phyloP scores from a whole-genome alignment of 1,140 invertebrate genomes.

The Rhynchophorus ferrugineus region DNA sequence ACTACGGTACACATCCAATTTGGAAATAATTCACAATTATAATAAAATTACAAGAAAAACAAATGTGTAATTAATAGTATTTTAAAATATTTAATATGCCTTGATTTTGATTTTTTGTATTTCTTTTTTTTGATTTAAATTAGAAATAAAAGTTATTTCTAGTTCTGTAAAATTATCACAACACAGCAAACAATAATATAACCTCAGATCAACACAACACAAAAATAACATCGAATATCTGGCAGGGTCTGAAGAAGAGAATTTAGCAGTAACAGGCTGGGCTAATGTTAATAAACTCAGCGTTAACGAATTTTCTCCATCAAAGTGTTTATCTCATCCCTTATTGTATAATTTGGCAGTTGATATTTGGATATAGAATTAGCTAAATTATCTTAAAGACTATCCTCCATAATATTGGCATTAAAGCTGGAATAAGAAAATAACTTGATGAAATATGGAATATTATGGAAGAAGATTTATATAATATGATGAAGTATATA shows the following conservation, averaged over 20 bases:
- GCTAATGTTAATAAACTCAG: not conserved
- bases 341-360: not conserved
- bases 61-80: no score
- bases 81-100: no score
- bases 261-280: not conserved
- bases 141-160: no score
- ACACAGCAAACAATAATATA: not conserved
- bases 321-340: not conserved
- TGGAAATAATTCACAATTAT: slow-evolving; percentile 2
- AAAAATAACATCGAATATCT: not conserved
- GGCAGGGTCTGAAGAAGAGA: not conserved
- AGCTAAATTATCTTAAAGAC: not conserved
- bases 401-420: not conserved
- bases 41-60: no score
- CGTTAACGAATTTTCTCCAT: not conserved
- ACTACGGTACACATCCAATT: not conserved
- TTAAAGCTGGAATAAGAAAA: not conserved
- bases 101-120: no score
- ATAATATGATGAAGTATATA: no score
- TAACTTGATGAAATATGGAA: no score
- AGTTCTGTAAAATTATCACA: not conserved
- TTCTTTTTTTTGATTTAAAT: no score
- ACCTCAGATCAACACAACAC: not conserved
- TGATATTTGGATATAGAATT: not conserved
- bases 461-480: no score